Conservation (phyloP, 2,797 vertebrate genomes). For the Cyclura pinguis region DNA sequence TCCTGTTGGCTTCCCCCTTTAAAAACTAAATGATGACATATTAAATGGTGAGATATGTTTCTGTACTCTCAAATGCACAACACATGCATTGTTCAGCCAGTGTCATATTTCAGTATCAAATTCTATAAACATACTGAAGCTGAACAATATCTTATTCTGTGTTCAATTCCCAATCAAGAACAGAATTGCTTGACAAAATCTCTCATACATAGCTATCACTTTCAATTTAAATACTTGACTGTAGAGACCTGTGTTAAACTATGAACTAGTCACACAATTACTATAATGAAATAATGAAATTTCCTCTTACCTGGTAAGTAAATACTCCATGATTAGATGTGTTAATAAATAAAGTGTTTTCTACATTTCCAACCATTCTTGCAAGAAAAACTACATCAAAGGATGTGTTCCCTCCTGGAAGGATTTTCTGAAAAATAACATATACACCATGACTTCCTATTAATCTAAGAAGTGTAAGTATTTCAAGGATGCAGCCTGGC, state of each 20-base stretch:
- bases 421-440: conserved; percentile 90
- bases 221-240: background rate
- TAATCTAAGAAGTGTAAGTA: background rate
- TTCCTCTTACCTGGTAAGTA: conserved; percentile 95
- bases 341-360: conserved; percentile 99
- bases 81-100: background rate
- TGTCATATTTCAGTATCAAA: background rate
- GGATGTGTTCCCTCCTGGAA: conserved; percentile 97
- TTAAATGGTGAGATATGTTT: background rate
- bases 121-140: background rate
- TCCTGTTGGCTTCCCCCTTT: background rate
- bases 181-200: background rate
- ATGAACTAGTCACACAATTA: background rate
- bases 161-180: background rate
- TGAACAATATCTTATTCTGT: background rate
- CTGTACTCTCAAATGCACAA: background rate
- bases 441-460: background rate
- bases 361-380: conserved; percentile 98
- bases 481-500: background rate
- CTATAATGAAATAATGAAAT: background rate
- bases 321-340: conserved; percentile 99
- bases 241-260: background rate
- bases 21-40: background rate
- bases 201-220: background rate
- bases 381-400: conserved; percentile 99